Conservation (phyloP, 2,113 vertebrate genomes). For the Microcebus griseorufus region DNA sequence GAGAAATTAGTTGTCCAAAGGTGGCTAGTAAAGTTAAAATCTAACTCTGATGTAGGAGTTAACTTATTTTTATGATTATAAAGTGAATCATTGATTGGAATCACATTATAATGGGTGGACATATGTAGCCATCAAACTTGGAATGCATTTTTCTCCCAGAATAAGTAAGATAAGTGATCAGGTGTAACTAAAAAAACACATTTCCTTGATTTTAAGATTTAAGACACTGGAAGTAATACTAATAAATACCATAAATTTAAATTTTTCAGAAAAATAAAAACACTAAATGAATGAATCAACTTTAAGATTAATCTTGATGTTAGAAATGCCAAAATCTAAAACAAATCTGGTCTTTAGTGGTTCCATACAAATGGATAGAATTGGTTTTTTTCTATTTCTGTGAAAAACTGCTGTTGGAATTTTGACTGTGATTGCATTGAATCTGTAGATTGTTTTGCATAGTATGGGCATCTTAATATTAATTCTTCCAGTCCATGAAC, state of each 20-base stretch:
- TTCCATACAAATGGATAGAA: background rate
- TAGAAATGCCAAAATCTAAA: constrained; percentile 24
- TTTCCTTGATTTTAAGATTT: constrained; percentile 11
- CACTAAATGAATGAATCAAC: background rate
- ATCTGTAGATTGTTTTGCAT: background rate
- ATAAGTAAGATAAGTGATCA: background rate
- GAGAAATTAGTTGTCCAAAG: background rate
- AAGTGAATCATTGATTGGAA: background rate
- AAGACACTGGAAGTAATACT: background rate
- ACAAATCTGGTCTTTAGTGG: background rate
- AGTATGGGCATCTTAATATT: background rate
- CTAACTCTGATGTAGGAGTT: background rate
- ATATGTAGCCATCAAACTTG: background rate
- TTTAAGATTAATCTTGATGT: background rate
- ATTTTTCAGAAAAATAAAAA: background rate
- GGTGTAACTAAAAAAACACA: background rate
- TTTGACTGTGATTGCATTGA: background rate
- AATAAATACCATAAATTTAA: background rate
- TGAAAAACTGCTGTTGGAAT: background rate
- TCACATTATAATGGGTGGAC: background rate
- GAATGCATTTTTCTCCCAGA: background rate
- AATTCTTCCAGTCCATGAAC: background rate
- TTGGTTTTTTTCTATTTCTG: background rate
- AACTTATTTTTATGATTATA: background rate
- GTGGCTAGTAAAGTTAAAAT: background rate